These are phyloP conservation scores for Heteractis magnifica DNA, from an alignment of 92 coral and sea anemone species.

Conservation along the genomic window DNA sequence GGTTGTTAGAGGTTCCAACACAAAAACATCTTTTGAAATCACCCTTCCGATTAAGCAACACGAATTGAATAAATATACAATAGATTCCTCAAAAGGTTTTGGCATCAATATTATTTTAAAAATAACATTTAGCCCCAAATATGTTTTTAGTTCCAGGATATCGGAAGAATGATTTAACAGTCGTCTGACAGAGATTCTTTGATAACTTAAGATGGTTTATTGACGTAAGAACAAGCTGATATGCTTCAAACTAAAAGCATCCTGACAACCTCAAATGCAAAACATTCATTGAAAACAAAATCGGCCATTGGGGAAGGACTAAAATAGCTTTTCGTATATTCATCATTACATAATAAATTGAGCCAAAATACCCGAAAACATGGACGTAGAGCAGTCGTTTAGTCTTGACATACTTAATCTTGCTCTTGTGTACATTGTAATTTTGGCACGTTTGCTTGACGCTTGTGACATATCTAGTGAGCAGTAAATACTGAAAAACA, in stretches of 20 bases:
- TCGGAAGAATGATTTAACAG: neutral
- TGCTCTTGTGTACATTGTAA: slow-evolving; percentile 3
- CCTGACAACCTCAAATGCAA: neutral
- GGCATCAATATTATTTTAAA: neutral
- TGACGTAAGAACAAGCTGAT: neutral
- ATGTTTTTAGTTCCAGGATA: neutral
- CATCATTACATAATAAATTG: too few relatives aligned
- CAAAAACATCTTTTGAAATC: neutral
- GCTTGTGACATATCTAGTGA: neutral
- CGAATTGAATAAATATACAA: neutral
- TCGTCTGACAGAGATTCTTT: neutral
- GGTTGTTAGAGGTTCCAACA: too few relatives aligned
- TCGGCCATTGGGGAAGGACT: neutral
- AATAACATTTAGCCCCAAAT: neutral
- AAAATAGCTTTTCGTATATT: neutral
- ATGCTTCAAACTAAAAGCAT: neutral
- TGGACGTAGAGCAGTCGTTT: neutral
- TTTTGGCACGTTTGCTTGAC: neutral
- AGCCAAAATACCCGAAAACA: neutral
- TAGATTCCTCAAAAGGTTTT: neutral
- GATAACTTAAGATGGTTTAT: neutral
- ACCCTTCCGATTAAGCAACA: neutral
- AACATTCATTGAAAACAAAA: neutral
- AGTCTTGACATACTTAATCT: slow-evolving; percentile 17
- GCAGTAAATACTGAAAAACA: neutral